Base-by-base conservation (phyloP, 2,113 vertebrate species). In the Lichenostomus cassidix region DNA sequence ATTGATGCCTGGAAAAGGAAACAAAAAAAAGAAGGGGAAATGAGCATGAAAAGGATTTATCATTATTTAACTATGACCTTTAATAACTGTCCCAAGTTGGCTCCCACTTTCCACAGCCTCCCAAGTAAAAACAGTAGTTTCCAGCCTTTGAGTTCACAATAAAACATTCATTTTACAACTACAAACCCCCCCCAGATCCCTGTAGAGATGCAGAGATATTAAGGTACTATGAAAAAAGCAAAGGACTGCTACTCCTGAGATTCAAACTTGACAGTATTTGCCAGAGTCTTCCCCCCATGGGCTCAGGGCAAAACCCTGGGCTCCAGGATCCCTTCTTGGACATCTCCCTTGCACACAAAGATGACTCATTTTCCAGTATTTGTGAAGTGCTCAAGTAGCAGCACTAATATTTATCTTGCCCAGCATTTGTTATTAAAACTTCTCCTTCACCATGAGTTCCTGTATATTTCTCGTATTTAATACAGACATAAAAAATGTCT, bases 1-100 rank as follows among this genome's bases (percentile, higher is more conserved):
- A 99, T 99, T 52, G 99, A 99, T 24, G 99, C 99, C 99, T 99
- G 96, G 18, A 89, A 89, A 81, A 92, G 21, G 87, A 83, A 96
- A 67, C 37, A 23, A 88, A 74, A 85, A 35, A 44, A 41, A 47
- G 29, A 12, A 55, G 10, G 23, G 37, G 82, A 91, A 83, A 65
- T 27, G 25, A 94, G 23, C 41, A 35, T 15, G 28, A 78, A 81
- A 89, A 93, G 60, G 49, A 78, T 95, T 90, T 80, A 41, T 52
- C 75, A 31, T 88, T 88, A 74, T 41, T 95, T 83, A 90, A 64
- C n/a, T 22, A 5, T n/a, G 73, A 91, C 44, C 37, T 88, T 87
- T 81, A 90, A 55, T 64, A 83, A 80, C 49, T 33, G 37, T 37
- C 68, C 76, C 69, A 65, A 73, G 37, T 2, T 75, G 79, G 35